These are phyloP conservation scores for Heliothis peltigera DNA, from an alignment of 2,888 invertebrate genomes.

Conservation along the genomic window DNA sequence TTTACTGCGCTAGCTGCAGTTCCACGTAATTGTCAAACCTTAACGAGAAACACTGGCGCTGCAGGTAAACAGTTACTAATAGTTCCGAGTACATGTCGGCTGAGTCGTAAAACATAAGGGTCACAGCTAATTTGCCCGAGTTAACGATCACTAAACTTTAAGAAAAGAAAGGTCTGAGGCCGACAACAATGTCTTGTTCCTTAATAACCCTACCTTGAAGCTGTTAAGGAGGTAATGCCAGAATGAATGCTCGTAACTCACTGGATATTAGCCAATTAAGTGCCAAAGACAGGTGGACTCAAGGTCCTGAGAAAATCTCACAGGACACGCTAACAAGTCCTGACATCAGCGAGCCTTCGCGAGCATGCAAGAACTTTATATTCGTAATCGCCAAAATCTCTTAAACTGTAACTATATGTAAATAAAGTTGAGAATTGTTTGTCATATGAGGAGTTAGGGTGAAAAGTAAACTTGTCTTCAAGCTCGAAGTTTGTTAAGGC, in stretches of 20 bases:
- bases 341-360: constrained; percentile 66
- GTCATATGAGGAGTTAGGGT: constrained; percentile 26
- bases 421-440: constrained; percentile 52
- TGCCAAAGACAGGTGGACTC: constrained; percentile 58
- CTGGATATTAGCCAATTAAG: constrained; percentile 57
- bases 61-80: constrained; percentile 35
- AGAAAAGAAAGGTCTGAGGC: constrained; percentile 44
- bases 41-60: constrained; percentile 20
- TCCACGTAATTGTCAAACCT: constrained; percentile 10
- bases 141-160: constrained; percentile 20
- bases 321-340: constrained; percentile 66
- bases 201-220: constrained; percentile 43
- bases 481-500: constrained; percentile 52
- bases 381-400: background rate
- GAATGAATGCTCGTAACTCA: constrained; percentile 40
- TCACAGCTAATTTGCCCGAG: constrained; percentile 33
- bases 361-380: constrained; percentile 26
- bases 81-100: constrained; percentile 29
- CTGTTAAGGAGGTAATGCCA: constrained; percentile 30
- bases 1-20: constrained; percentile 12
- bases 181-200: constrained; percentile 32
- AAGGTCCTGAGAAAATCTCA: constrained; percentile 63
- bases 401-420: background rate
- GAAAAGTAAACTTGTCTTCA: constrained; percentile 47
- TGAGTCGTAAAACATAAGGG: constrained; percentile 28